Conservation (phyloP, 2,888 invertebrate species). For the Erebia aethiops region DNA sequence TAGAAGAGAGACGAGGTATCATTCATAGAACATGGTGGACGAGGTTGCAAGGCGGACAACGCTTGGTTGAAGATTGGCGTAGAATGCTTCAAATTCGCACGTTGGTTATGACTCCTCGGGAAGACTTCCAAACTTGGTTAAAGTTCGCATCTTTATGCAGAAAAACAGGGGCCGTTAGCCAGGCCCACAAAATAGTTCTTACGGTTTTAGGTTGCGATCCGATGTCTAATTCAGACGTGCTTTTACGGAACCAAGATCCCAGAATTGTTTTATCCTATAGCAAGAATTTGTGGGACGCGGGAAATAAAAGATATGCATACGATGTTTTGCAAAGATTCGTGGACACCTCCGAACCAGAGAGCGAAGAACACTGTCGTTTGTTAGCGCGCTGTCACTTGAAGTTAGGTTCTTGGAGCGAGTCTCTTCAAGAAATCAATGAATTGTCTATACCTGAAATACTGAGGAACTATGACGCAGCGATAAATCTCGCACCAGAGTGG, state of each 20-base stretch:
- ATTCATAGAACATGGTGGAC: constrained; percentile 97
- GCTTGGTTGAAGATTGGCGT: constrained; percentile 99
- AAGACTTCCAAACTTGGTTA: constrained; percentile 97
- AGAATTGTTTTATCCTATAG: constrained; percentile 96
- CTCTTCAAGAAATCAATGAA: constrained; percentile 91
- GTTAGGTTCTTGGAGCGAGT: constrained; percentile 97
- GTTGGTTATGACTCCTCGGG: constrained; percentile 94
- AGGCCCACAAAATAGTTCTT: constrained; percentile 96
- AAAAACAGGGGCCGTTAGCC: constrained; percentile 92
- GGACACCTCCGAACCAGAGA: constrained; percentile 75
- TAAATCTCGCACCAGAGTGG: constrained; percentile 93
- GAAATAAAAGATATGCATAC: constrained; percentile 89
- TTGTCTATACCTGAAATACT: constrained; percentile 89
- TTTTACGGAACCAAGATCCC: constrained; percentile 89
- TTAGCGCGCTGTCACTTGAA: constrained; percentile 94
- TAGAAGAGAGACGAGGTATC: constrained; percentile 93
- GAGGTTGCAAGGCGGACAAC: constrained; percentile 95
- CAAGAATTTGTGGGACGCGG: constrained; percentile 97
- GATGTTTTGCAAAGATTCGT: constrained; percentile 91
- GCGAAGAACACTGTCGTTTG: constrained; percentile 81
- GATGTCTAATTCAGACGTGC: constrained; percentile 84
- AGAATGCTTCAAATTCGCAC: constrained; percentile 97
- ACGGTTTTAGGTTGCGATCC: constrained; percentile 92
- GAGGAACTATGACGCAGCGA: constrained; percentile 90
- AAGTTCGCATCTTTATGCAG: constrained; percentile 98